Base-by-base conservation (phyloP, 2,888 invertebrate species). In the Cenopis cana region DNA sequence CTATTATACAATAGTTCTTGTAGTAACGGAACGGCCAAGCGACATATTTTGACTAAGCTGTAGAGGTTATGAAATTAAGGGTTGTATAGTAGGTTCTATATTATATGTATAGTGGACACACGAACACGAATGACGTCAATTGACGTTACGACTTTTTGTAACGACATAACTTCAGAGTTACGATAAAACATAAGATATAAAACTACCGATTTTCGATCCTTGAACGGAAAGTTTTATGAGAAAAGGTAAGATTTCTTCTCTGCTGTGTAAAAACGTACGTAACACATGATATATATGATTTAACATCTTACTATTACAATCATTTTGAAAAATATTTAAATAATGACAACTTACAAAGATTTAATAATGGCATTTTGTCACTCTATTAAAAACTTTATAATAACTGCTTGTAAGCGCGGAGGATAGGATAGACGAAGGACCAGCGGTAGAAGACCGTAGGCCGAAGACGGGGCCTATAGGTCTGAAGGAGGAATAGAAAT, bases 141-240 rank as follows among this genome's bases (percentile, higher is more conserved):
- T 68, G 41, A 41, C 41, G n/a, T 68, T 67, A 50, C 18, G 52
- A 33, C 68, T 60, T 60, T 68, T 54, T 54, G 18, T 68, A 68
- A 68, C 68, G 68, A 68, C 59, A 17, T 50, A 68, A 59, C 67
- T 68, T 38, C 41, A 60, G 52, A 68, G 41, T 60, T 33, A 68
- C 52, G 60, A 46, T 68, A 60, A 68, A 33, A 49, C 49, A 59
- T 33, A 54, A 60, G 41, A 54, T 68, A 68, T 68, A 60, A 54
- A 68, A 68, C 68, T 68, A 60, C 52, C 68, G 52, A 68, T 60
- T 60, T 68, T 54, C 54, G 60, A 68, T 54, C n/a, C 60, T 60
- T 24, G 29, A n/a, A 60, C 60, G 11, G 18, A 18, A 60, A 60
- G 68, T 68, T 68, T 68, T 41, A 60, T 12, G 52, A 65, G 46